These are phyloP conservation scores for Diloba caeruleocephala DNA, from an alignment of 2,888 invertebrate species.

Conservation along the genomic window DNA sequence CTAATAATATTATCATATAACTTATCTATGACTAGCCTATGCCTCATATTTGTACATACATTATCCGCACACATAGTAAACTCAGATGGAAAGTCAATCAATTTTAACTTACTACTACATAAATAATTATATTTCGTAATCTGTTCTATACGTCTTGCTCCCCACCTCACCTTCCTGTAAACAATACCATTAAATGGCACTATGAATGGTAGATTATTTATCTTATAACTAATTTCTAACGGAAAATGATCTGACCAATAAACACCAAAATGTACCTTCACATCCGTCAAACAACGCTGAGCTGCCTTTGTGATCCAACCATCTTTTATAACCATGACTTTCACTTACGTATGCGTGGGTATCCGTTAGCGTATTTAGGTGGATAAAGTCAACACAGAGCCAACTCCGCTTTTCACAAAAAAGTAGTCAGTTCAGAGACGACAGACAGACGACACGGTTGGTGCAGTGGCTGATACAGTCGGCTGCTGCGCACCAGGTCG, in stretches of 20 bases:
- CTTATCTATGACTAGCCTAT: too few species aligned
- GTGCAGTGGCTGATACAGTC: too few species aligned
- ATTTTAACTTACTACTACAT: too few species aligned
- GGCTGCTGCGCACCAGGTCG: too few species aligned
- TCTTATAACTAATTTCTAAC: not conserved
- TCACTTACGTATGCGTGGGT: constrained; percentile 1
- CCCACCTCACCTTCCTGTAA: not conserved
- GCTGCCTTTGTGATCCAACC: constrained; percentile 11
- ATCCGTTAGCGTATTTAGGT: not conserved
- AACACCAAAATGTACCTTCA: not conserved
- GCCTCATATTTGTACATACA: too few species aligned
- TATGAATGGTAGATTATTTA: not conserved
- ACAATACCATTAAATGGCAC: not conserved
- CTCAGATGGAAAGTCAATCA: too few species aligned
- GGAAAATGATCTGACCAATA: constrained; percentile 1
- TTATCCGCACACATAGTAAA: too few species aligned
- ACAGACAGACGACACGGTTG: too few species aligned
- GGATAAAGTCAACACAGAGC: constrained; percentile 2
- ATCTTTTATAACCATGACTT: not conserved
- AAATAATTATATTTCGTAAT: too few species aligned
- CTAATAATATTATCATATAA: too few species aligned
- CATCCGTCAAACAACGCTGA: constrained; percentile 5
- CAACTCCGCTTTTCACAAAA: constrained; percentile 1
- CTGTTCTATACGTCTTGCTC: not conserved
- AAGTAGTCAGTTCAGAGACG: not conserved